Base-by-base conservation (phyloP, 2,113 vertebrate species). In the Mesocricetus auratus region DNA sequence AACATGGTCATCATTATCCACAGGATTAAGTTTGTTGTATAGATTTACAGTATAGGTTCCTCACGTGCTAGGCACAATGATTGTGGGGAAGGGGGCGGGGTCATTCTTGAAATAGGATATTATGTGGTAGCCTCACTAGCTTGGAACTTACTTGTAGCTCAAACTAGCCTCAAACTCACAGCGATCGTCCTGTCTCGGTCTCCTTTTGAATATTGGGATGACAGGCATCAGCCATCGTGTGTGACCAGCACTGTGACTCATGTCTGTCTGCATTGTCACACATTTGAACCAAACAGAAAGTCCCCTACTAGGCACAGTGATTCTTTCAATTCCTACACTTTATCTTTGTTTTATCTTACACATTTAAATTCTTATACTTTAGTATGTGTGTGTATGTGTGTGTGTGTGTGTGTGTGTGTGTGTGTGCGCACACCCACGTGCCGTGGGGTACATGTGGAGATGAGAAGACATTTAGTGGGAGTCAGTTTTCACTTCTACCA, bases 241-340 rank as follows among this genome's bases (percentile, higher is more conserved):
- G 68, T 73, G 68, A 15, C 1, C 24, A 1, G 31, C 11, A 56
- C 39, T 1, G 0, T 6, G 24, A 47, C 1, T 10, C 50, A 64
- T 50, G 19, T 19, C 12, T 4, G 17, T 0, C 33, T 58, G 29
- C 12, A 24, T 62, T 26, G 60, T 74, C 83, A 79, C 83, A 79
- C 21, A 50, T 68, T 75, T 33, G 60, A 33, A 13, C 39, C 39
- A 26, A 1, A 21, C 0, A 66, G 1, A 22, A 13, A 0, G 16
- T 66, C 19, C 16, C 15, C 39, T 64, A 33, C 26, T 33, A 85
- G 29, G 39, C 62, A 45, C 58, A 64, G 11, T 12, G 21, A 31
- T 64, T 31, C 19, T 85, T 64, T 45, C 3, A 45, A 64, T 45
- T 45, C 26, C 58, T 82, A 82, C 7, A 4, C n/a, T 83, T 62